Base-by-base conservation (phyloP, 2,113 vertebrate species). In the Bolborhynchus lineola region DNA sequence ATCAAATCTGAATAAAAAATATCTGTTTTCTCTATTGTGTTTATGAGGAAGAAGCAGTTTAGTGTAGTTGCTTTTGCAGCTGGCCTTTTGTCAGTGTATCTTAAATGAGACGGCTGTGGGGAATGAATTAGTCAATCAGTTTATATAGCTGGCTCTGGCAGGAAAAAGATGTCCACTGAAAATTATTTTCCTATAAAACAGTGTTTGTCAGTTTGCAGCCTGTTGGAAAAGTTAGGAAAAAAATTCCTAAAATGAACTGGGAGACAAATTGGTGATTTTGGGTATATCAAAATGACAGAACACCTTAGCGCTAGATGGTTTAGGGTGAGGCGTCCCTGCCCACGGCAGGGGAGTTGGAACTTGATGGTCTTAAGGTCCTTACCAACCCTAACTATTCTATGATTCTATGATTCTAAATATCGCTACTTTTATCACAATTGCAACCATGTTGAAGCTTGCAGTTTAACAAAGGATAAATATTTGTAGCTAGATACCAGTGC, bases 71-170 rank as follows among this genome's bases (percentile, higher is more conserved):
- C 46, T 94, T 92, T 70, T 74, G 50, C 86, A 93, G 91, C 42
- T 92, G 76, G 72, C 39, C 60, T 86, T 87, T 93, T 95, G 72
- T 90, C 46, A 83, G 11, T 50, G 14, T 74, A 78, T 91, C 93
- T 91, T 68, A 44, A 59, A 78, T 82, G 28, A 83, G 71, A 20
- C 77, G 8, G 28, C 70, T 88, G 28, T 65, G 26, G 5, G 9
- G 35, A 83, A 81, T 75, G 23, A 78, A 93, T 81, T 55, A 63
- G 64, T 88, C 37, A 74, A 42, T 80, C 41, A 46, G 10, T 77
- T 77, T 42, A 8, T 31, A n/a, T 50, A 62, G n/a, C 7, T 75
- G 28, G 10, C 13, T 88, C 16, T 67, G 71, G 17, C 35, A 63
- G n/a, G n/a, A 68, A 67, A 49, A 69, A n/a, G 6, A 57, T 28